Evolutionary conservation across 2,113 vertebrate genomes (phyloP), one percentile per base, ranked within the genome.

Genomic region (Mobula hypostoma): DNA sequence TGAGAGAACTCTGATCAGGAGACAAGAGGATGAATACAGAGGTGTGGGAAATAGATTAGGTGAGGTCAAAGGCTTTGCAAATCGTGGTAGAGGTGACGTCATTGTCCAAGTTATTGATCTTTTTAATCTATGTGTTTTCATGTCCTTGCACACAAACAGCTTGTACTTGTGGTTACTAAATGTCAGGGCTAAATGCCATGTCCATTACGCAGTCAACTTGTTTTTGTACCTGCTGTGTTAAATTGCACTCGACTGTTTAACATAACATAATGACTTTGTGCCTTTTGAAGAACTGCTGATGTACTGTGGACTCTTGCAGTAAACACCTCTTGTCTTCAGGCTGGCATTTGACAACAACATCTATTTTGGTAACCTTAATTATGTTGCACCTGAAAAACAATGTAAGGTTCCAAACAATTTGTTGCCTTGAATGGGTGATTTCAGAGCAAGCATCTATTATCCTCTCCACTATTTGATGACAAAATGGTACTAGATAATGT

Each of bases 281-380:
- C 63, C 29, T 36, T 91, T 92, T 40, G 12, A 92, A 92, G 32
- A n/a, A 14, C 63, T 91, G 17, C 70, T 70, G 2, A 70, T 70
- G 66, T 6, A 91, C 27, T 70, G 32, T 40, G 2, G 66, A 48
- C 85, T 90, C 27, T 8, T 17, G 14, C n/a, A 58, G 29, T 66
- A 66, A 48, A 66, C 68, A 70, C 32, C 88, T 92, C 66, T 32
- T 58, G 82, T 27, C 15, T 19, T 85, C 17, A 80, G 32, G 36
- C 79, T 32, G n/a, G 32, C 29, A 32, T 68, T 92, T 92, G 61
- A 29, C 36, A 92, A 88, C 85, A 90, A 70, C 32, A n/a, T 88
- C 14, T 66, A 66, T 63, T 88, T 63, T 32, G 63, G 29, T 61
- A 0, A 66, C 85, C 58, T 66, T 63, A 87, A 83, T 63, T 87